Base-by-base conservation (phyloP, 2,888 invertebrate genomes). In the Aporophyla lueneburgensis region DNA sequence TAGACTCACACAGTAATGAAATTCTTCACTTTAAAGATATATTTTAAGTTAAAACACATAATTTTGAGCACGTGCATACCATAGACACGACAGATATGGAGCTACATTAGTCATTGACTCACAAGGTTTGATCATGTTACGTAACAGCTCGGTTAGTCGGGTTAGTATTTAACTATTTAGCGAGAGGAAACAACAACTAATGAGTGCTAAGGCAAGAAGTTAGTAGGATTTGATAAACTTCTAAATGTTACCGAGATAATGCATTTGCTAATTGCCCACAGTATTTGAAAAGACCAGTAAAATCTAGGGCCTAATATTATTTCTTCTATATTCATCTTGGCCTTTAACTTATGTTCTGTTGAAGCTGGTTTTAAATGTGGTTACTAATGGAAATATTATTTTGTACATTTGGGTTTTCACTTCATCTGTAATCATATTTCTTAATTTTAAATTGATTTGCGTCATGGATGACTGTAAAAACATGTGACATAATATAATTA, bases 131-230 rank as follows among this genome's bases (percentile, higher is more conserved):
- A 73, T 69, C 33, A 56, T 19, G 71, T 82, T 82, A 76, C 71
- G 68, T 76, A 85, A 84, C 24, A 62, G 5, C 51, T 69, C 21
- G 12, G 27, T 43, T 59, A 65, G 16, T 46, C 19, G 58, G 16
- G 16, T 58, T 46, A 62, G 56, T 66, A 77, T 76, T 67, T 59
- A 76, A 61, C 53, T 62, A 80, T 62, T 77, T 62, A 74, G 49
- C 40, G 54, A 80, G 80, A 80, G 74, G 59, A 54, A 74, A 80
- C 43, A 58, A 49, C 68, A 40, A 53, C 82, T 75, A 85, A 82
- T 81, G 85, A 80, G 76, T 40, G 24, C 2, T 63, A 58, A 61
- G 51, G n/a, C 65, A 40, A 54, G 53, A 84, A 73, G 72, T 83
- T 59, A 72, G 56, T 27, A 27, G 65, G 43, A 66, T 78, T 66